Evolutionary conservation across 2,113 vertebrate species (phyloP), one percentile per base, ranked within the genome.

Genomic region (Bufo gargarizans): DNA sequence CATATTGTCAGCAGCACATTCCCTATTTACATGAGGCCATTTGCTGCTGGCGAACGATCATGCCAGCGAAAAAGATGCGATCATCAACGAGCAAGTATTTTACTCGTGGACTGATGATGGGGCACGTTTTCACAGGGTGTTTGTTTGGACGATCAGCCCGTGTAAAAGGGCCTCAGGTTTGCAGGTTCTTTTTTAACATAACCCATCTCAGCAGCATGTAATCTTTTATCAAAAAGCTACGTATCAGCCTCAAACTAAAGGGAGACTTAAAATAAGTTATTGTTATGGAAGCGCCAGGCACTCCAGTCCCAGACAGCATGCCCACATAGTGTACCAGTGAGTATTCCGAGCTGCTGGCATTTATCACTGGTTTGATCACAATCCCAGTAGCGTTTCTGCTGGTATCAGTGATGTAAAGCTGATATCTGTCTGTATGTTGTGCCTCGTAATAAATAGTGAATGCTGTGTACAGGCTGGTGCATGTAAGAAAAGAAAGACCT

Each of bases 331-430:
- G 12, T n/a, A n/a, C 11, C 33, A 65, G 4, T 77, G 74, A 55
- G 19, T 77, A 50, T 19, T 77, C 47, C 49, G 2, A 33, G 50
- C 20, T 79, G 7, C 50, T 79, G 77, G n/a, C 77, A 22, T 79
- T 56, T 78, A 78, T 78, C 77, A 22, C 22, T 79, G 20, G 19
- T 53, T 20, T n/a, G 49, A 78, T 78, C n/a, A n/a, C 77, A 20
- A 56, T 22, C 53, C 77, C 50, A 13, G 53, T 22, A 22, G 53
- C 19, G 7, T 7, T 12, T 74, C n/a, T 69, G 65, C 65, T 16
- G 71, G 12, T 74, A 45, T 74, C 16, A 43, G 1, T 4, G 11
- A 69, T 22, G 65, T 33, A 22, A 58, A 58, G 11, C 59, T 61
- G n/a, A 69, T 33, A 33, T 22, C 1, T 69, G 4, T 61, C 20